phyloP scores from a whole-genome alignment of 1,140 invertebrate species.

The Hyposmocoma kahamanoa region DNA sequence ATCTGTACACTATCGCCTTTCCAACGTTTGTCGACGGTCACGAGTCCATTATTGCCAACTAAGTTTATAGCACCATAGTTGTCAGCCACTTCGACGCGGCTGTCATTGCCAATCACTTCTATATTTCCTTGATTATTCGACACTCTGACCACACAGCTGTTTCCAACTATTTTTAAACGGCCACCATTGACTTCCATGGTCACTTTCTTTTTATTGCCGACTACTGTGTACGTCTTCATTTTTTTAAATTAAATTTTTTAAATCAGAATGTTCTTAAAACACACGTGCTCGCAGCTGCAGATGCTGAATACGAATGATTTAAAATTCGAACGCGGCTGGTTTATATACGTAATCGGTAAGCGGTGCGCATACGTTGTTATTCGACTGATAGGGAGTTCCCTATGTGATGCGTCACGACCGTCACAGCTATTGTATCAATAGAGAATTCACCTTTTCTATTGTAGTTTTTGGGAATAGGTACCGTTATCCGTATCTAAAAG shows the following conservation, averaged over 20 bases:
- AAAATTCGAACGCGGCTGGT: slow-evolving; percentile 23
- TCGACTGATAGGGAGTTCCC: slow-evolving; percentile 57
- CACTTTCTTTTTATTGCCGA: slow-evolving; percentile 66
- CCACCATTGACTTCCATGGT: slow-evolving; percentile 54
- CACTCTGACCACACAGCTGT: slow-evolving; percentile 53
- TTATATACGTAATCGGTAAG: slow-evolving; percentile 29
- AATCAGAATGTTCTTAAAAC: slow-evolving; percentile 3
- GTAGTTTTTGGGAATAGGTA: no score
- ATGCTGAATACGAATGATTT: slow-evolving; percentile 41
- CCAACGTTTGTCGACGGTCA: slow-evolving; percentile 41
- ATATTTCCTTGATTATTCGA: slow-evolving; percentile 49
- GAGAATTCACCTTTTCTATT: no score
- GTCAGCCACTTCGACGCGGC: slow-evolving; percentile 46
- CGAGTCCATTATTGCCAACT: slow-evolving; percentile 48
- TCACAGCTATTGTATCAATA: no score
- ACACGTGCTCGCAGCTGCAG: slow-evolving; percentile 18
- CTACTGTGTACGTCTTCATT: slow-evolving; percentile 62
- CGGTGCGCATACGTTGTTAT: slow-evolving; percentile 17
- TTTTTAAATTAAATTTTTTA: slow-evolving; percentile 17
- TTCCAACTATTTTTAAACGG: slow-evolving; percentile 52
- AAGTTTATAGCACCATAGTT: slow-evolving; percentile 51
- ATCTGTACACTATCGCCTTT: slow-evolving; percentile 48
- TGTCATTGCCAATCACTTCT: slow-evolving; percentile 63
- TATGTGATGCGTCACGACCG: slow-evolving; percentile 30
- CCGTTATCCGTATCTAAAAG: no score